Conservation (phyloP, 2,113 vertebrate genomes). For the Corythornis vintsioides region DNA sequence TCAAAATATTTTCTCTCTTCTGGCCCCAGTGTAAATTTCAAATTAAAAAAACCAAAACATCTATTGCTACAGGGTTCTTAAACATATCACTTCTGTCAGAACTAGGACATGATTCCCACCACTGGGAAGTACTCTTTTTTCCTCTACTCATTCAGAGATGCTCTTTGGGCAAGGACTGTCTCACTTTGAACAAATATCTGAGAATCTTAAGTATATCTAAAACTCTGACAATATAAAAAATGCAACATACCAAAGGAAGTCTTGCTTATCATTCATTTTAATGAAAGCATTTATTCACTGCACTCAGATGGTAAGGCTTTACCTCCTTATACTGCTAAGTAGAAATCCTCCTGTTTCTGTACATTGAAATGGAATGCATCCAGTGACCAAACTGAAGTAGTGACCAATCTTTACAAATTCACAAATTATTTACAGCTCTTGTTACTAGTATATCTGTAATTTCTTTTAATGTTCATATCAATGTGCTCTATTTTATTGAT, state of each 20-base stretch:
- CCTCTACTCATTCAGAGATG: background rate
- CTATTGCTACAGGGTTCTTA: background rate
- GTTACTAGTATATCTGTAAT: background rate
- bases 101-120: background rate
- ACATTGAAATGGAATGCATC: background rate
- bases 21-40: background rate
- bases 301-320: background rate
- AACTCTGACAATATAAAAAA: background rate
- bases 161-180: background rate
- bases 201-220: background rate
- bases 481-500: background rate
- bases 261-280: background rate
- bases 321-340: background rate
- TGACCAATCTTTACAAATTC: background rate
- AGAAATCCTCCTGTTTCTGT: background rate
- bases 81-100: background rate
- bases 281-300: constrained; percentile 22
- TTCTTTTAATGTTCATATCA: background rate
- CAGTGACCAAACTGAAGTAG: background rate
- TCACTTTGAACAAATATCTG: background rate
- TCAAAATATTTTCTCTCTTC: background rate
- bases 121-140: background rate
- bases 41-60: background rate
- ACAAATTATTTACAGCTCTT: background rate
- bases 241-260: background rate